Evolutionary conservation across 2,113 vertebrate genomes (phyloP).

Genomic region (Notarius quadriscutis): DNA sequence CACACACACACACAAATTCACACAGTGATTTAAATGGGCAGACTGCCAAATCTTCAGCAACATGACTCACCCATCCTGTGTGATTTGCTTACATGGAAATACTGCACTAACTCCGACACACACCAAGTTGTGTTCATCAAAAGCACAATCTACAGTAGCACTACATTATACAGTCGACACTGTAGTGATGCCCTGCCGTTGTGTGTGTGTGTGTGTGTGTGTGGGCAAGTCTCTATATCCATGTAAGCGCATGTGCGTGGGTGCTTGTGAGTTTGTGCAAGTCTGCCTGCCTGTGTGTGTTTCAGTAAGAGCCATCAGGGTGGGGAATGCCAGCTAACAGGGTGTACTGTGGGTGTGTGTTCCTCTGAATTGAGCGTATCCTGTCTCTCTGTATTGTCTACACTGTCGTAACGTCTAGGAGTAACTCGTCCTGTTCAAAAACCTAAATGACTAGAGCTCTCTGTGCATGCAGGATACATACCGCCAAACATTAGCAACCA

Average conservation of each 20-base stretch:
- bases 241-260: not conserved
- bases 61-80: conserved; percentile 46
- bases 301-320: conserved; percentile 4
- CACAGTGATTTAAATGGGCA: conserved; percentile 46
- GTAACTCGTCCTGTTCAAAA: not conserved
- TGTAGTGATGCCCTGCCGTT: conserved; percentile 4
- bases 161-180: not conserved
- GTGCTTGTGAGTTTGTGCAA: not conserved
- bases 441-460: not conserved
- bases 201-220: not conserved
- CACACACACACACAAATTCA: not conserved
- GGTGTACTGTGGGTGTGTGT: conserved; percentile 33
- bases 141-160: conserved; percentile 58
- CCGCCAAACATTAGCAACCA: not conserved
- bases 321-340: conserved; percentile 22
- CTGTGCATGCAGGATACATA: not conserved
- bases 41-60: conserved; percentile 29
- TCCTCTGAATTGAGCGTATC: conserved; percentile 12
- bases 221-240: not conserved
- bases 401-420: not conserved
- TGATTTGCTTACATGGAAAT: conserved; percentile 50
- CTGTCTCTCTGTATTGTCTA: conserved; percentile 2
- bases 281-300: not conserved
- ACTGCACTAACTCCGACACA: conserved; percentile 21
- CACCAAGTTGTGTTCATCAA: conserved; percentile 59